Conservation (phyloP, 2,888 invertebrate species). For the Sinohyriopsis cumingii region DNA sequence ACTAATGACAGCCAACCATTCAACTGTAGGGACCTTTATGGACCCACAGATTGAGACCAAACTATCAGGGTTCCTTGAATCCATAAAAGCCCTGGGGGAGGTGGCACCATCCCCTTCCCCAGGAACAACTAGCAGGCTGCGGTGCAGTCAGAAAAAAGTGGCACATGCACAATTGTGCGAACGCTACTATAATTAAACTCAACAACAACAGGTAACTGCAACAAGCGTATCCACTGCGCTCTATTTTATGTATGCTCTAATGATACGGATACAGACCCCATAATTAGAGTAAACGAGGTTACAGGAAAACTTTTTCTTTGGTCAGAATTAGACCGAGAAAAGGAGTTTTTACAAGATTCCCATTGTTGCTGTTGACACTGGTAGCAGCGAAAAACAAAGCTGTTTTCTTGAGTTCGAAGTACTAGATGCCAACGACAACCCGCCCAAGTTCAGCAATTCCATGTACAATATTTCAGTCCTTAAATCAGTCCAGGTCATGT, state of each 20-base stretch:
- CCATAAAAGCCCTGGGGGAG: too few species aligned
- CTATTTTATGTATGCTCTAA: slow-evolving; percentile 4
- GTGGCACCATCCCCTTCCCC: too few species aligned
- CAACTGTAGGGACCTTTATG: too few species aligned
- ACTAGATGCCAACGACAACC: slow-evolving; percentile 50
- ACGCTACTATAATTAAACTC: too few species aligned
- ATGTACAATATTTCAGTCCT: slow-evolving; percentile 31
- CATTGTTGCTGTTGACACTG: slow-evolving; percentile 29
- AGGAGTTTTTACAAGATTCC: slow-evolving; percentile 18
- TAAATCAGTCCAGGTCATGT: slow-evolving; percentile 23
- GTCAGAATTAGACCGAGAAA: slow-evolving; percentile 42
- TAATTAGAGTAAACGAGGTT: slow-evolving; percentile 28
- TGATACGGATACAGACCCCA: not conserved
- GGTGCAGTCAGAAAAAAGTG: too few species aligned
- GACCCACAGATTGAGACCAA: too few species aligned
- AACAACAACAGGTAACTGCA: too few species aligned
- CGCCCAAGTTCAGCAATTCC: slow-evolving; percentile 35
- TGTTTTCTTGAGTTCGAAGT: slow-evolving; percentile 31
- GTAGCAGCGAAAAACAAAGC: slow-evolving; percentile 30
- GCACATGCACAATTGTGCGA: too few species aligned
- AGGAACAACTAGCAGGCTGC: too few species aligned
- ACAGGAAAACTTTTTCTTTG: slow-evolving; percentile 37
- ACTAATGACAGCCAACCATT: too few species aligned
- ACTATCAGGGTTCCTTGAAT: too few species aligned
- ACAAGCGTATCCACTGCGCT: slow-evolving; percentile 12